phyloP scores from a whole-genome alignment of 2,888 invertebrate species.

The Busseola fusca region DNA sequence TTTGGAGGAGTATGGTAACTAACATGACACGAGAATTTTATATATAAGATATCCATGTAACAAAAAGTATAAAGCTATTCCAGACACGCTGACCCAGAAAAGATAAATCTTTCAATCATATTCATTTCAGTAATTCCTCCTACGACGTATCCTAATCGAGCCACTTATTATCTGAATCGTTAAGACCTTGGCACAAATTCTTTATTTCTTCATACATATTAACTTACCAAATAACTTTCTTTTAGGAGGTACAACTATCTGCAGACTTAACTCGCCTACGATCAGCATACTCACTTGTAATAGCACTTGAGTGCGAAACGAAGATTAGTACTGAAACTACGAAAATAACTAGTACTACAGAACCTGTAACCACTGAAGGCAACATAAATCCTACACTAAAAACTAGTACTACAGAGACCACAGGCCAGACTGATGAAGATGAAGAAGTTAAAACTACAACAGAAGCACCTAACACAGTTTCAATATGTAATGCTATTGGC shows the following conservation, averaged over 20 bases:
- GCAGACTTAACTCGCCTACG: slow-evolving; percentile 75
- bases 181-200: slow-evolving; percentile 18
- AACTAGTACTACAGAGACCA: neutral
- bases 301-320: slow-evolving; percentile 76
- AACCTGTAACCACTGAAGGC: slow-evolving; percentile 11
- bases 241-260: slow-evolving; percentile 73
- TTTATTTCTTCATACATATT: neutral
- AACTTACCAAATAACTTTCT: slow-evolving; percentile 43
- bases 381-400: neutral
- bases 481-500: slow-evolving; percentile 72
- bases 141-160: neutral
- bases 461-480: slow-evolving; percentile 14
- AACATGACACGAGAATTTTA: too few relatives aligned
- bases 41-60: slow-evolving; percentile 18
- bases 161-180: neutral
- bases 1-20: too few relatives aligned
- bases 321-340: slow-evolving; percentile 48
- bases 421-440: slow-evolving; percentile 17
- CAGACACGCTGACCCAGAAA: slow-evolving; percentile 6
- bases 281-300: slow-evolving; percentile 72
- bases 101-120: slow-evolving; percentile 9
- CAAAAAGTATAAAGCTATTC: neutral
- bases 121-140: neutral
- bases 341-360: slow-evolving; percentile 14
- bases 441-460: slow-evolving; percentile 17